phyloP scores from a whole-genome alignment of 2,888 invertebrate genomes.

The Ophion obscuratus region DNA sequence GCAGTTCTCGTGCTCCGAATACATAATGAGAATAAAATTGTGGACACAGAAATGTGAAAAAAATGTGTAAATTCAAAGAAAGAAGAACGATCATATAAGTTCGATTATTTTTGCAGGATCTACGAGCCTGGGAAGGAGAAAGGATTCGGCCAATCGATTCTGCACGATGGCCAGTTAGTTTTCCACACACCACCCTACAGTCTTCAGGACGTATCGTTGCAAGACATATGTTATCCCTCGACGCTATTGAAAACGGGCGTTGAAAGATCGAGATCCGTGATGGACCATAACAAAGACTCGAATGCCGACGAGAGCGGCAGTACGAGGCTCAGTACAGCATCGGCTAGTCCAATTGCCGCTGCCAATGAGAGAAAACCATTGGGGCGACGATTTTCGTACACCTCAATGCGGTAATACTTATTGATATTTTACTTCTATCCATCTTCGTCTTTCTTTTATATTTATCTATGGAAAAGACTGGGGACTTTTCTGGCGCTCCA shows the following conservation, averaged over 20 bases:
- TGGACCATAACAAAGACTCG: slow-evolving; percentile 77
- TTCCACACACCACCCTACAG: slow-evolving; percentile 96
- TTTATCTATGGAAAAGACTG: background rate
- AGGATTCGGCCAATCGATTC: slow-evolving; percentile 97
- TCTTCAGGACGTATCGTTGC: slow-evolving; percentile 90
- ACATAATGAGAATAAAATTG: background rate
- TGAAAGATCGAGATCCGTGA: slow-evolving; percentile 81
- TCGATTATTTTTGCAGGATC: slow-evolving; percentile 84
- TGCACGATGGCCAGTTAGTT: slow-evolving; percentile 93
- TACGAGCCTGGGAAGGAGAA: slow-evolving; percentile 92
- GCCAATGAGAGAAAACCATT: slow-evolving; percentile 83
- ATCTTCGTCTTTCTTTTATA: slow-evolving; percentile 46
- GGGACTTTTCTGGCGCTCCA: background rate
- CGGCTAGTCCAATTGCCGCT: slow-evolving; percentile 83
- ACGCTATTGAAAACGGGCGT: slow-evolving; percentile 75
- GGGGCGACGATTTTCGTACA: slow-evolving; percentile 88
- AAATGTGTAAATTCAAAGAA: background rate
- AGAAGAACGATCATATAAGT: background rate
- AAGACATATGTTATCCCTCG: slow-evolving; percentile 85
- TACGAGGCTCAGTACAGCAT: slow-evolving; percentile 78
- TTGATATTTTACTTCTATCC: slow-evolving; percentile 44
- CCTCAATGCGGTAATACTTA: slow-evolving; percentile 85
- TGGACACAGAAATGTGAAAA: background rate
- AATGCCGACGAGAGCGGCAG: slow-evolving; percentile 74
- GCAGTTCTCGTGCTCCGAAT: background rate